A percentile compares a stretch with the other conserved stretches of the same genome.
These are phyloP conservation scores for Neodontobutis hainanensis DNA, from an alignment of 2,113 vertebrate genomes.

Conservation along the genomic window DNA sequence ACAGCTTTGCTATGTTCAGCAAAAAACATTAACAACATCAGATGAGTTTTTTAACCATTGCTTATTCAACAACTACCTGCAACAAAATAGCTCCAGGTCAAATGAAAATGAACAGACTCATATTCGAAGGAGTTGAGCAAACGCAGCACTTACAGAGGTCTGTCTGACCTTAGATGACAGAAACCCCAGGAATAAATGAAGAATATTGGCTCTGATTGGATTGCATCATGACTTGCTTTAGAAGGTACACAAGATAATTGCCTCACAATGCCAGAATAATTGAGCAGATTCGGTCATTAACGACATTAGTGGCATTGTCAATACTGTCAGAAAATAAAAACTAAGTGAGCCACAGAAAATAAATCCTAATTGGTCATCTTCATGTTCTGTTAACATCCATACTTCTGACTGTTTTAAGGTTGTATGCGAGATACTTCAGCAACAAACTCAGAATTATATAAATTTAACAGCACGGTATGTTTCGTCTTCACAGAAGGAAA, in stretches of 20 bases:
- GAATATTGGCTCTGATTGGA: conserved; percentile 29
- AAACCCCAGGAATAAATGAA: conserved; percentile 25
- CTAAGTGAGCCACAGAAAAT: conserved; percentile 13
- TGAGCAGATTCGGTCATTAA: conserved; percentile 43
- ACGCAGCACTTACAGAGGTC: conserved; percentile 11
- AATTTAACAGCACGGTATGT: neutral
- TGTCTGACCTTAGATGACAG: conserved; percentile 40
- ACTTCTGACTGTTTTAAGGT: neutral
- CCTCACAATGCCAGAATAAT: conserved; percentile 26
- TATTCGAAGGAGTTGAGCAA: conserved; percentile 15
- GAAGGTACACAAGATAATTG: conserved; percentile 32
- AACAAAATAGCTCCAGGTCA: conserved; percentile 27
- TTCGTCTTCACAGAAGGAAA: conserved; percentile 14
- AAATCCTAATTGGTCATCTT: conserved; percentile 15
- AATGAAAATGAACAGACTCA: conserved; percentile 30
- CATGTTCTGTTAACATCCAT: conserved; percentile 8
- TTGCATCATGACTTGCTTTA: conserved; percentile 17
- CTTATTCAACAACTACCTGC: conserved; percentile 7
- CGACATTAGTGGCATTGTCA: conserved; percentile 33
- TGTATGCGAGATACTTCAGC: conserved; percentile 7
- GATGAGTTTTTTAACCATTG: conserved; percentile 20
- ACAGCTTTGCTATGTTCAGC: conserved; percentile 12
- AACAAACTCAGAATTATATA: conserved; percentile 1
- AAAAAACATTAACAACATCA: conserved; percentile 21
- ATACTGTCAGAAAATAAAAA: conserved; percentile 39